A percentile compares a stretch with the other conserved stretches of the same genome.
These are phyloP conservation scores for Phengaris arion DNA, from an alignment of 2,888 invertebrate species.

Conservation along the genomic window DNA sequence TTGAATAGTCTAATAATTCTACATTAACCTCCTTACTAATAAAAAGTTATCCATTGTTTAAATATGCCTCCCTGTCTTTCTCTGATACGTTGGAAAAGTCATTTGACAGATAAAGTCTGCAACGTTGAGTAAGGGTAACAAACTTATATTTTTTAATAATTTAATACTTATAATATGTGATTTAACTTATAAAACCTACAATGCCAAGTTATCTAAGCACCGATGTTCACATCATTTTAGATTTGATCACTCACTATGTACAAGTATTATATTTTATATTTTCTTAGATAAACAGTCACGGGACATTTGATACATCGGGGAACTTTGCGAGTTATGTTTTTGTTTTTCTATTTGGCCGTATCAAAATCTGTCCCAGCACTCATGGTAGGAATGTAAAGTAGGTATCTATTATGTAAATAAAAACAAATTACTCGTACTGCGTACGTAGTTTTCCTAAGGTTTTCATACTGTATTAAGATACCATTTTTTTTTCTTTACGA, in stretches of 20 bases:
- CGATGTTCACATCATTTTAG: background rate
- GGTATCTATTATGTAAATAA: conserved; percentile 1
- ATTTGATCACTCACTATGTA: conserved; percentile 9
- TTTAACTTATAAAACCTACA: too few species aligned
- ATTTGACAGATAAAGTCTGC: too few species aligned
- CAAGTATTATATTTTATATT: background rate
- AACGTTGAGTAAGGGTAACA: too few species aligned
- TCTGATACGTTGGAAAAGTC: too few species aligned
- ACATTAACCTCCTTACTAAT: too few species aligned
- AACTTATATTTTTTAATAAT: too few species aligned
- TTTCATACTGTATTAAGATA: background rate
- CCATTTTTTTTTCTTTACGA: background rate
- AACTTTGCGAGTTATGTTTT: conserved; percentile 26
- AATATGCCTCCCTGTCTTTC: too few species aligned
- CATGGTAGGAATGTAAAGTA: conserved; percentile 4
- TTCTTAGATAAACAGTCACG: conserved; percentile 17
- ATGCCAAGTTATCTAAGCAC: background rate
- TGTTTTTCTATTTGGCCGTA: conserved; percentile 23
- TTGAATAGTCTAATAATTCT: too few species aligned
- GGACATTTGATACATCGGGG: conserved; percentile 18
- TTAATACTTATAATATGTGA: too few species aligned
- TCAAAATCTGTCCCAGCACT: conserved; percentile 5
- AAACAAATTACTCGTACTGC: conserved; percentile 5
- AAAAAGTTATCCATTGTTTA: too few species aligned
- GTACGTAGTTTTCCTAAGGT: background rate